Conservation (phyloP, 2,888 invertebrate species). For the Hyles lineata region DNA sequence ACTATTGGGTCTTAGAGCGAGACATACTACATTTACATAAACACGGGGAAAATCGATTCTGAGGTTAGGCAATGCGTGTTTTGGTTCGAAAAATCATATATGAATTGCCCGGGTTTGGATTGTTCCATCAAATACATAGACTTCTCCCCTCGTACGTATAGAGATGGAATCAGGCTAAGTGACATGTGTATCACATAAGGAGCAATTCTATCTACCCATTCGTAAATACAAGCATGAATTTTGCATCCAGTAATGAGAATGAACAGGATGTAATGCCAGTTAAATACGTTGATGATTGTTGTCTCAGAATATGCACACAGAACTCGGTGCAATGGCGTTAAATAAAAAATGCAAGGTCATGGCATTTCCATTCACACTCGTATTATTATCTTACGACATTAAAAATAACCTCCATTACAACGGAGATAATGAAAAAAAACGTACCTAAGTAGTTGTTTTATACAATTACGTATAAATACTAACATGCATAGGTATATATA, state of each 20-base stretch:
- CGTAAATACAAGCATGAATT: not conserved
- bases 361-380: slow-evolving; percentile 1
- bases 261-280: slow-evolving; percentile 1
- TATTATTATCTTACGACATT: not conserved
- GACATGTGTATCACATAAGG: too few relatives aligned
- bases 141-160: too few relatives aligned
- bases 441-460: not conserved
- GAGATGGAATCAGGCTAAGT: too few relatives aligned
- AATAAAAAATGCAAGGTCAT: slow-evolving; percentile 4
- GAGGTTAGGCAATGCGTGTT: too few relatives aligned
- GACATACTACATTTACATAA: too few relatives aligned
- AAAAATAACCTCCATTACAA: not conserved
- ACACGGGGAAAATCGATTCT: too few relatives aligned
- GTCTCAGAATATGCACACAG: not conserved
- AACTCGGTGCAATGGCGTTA: not conserved
- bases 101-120: too few relatives aligned
- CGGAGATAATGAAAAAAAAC: not conserved
- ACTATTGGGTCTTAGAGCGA: too few relatives aligned
- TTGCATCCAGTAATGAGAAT: not conserved
- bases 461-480: not conserved
- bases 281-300: slow-evolving; percentile 1
- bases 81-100: too few relatives aligned
- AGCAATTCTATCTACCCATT: too few relatives aligned
- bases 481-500: too few relatives aligned
- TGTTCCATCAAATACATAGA: too few relatives aligned